Base-by-base conservation (phyloP, 2,113 vertebrate species). In the Muntiacus muntjak region DNA sequence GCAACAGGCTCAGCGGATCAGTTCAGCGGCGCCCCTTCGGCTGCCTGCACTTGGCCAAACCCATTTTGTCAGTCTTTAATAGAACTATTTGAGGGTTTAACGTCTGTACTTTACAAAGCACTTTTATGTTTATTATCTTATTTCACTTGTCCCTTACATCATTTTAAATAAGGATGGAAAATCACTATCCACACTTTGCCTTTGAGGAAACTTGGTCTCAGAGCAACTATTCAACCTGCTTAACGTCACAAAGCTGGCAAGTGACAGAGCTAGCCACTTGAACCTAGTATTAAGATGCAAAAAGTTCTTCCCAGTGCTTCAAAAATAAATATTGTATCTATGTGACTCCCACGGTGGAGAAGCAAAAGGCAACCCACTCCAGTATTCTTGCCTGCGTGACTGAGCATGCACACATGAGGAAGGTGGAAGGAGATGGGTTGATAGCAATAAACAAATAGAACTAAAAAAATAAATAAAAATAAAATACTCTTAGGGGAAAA, bases 11-110 rank as follows among this genome's bases (percentile, higher is more conserved):
- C 50, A 26, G 47, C 11, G 0, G 19, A 6, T 19, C 6, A 12
- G 5, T 1, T 4, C 33, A 0, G 40, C 1, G 0, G 17, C 2
- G 0, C 28, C 13, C 3, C 2, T 13, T 21, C 8, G 0, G 2
- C 0, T 3, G 6, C 33, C 4, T 14, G 3, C 43, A 13, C 85
- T 76, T 4, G 0, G 76, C 54, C 76, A 5, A 58, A 21, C 57
- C 64, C 67, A 74, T 74, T 74, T 14, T 82, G 50, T 55, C 71
- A 74, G n/a, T 90, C 74, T 90, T 52, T 83, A 74, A 45, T 52
- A 88, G 11, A 74, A 88, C 71, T 88, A 96, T 45, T 43, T 0
- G 19, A 87, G 19, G 43, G 25, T 15, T 58, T 83, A 60, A 54
- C 19, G 30, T 85, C 84, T 83, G 58, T 74, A 89, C 43, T 87